These are phyloP conservation scores for Diplolepis rosae DNA, from an alignment of 2,888 invertebrate species.

Conservation along the genomic window DNA sequence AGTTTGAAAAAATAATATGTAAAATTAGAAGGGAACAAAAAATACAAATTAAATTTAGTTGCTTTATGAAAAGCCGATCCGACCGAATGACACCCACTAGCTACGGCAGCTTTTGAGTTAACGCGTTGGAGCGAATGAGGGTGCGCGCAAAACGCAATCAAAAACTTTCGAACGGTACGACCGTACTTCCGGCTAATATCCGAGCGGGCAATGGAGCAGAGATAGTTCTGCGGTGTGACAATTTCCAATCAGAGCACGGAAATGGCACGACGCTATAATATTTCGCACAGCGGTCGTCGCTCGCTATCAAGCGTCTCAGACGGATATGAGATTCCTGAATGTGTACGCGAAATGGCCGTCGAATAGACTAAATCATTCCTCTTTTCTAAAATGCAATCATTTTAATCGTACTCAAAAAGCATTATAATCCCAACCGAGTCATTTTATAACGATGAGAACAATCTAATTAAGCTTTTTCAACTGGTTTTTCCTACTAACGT, in stretches of 20 bases:
- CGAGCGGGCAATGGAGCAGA: constrained; percentile 65
- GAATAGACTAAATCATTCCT: constrained; percentile 60
- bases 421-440: too few species aligned
- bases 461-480: too few species aligned
- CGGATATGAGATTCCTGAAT: constrained; percentile 68
- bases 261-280: constrained; percentile 66
- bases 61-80: constrained; percentile 26
- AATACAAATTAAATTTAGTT: constrained; percentile 26
- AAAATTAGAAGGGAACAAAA: neutral
- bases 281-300: constrained; percentile 52
- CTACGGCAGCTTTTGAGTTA: constrained; percentile 27
- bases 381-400: constrained; percentile 58
- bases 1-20: too few species aligned
- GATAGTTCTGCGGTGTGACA: constrained; percentile 66
- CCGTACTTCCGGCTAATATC: constrained; percentile 65
- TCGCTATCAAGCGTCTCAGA: constrained; percentile 66
- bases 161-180: constrained; percentile 60
- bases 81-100: constrained; percentile 12
- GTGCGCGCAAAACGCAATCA: constrained; percentile 59
- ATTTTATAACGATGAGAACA: too few species aligned
- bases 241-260: constrained; percentile 70
- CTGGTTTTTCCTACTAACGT: too few species aligned
- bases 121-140: constrained; percentile 33
- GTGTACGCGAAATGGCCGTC: constrained; percentile 59
- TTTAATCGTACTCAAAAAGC: constrained; percentile 52